A percentile compares a stretch with the other conserved stretches of the same genome.
Evolutionary conservation across 2,113 vertebrate species (phyloP).

Genomic region (Brevimyrus niger): DNA sequence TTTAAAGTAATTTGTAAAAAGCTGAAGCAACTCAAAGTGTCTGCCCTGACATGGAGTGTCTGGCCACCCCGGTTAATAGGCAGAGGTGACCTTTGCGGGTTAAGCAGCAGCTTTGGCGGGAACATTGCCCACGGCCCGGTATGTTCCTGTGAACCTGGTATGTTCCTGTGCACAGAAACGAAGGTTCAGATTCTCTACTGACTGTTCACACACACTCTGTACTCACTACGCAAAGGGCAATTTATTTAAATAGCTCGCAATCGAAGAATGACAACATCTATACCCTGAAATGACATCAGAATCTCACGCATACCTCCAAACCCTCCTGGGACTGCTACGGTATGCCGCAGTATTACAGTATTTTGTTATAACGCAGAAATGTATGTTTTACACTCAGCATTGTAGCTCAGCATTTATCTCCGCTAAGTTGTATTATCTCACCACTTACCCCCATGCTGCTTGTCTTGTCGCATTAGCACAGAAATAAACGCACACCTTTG

Average conservation of each 20-base stretch:
- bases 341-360: too few relatives aligned
- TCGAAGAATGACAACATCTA: neutral
- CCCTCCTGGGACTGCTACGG: neutral
- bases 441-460: neutral
- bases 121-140: neutral
- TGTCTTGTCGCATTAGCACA: neutral
- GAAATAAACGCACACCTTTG: neutral
- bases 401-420: neutral
- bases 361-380: neutral
- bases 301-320: neutral
- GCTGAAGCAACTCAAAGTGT: neutral
- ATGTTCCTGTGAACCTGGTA: neutral
- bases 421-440: neutral
- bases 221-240: neutral
- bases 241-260: neutral
- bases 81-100: neutral
- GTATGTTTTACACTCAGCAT: neutral
- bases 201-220: neutral
- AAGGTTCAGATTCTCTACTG: neutral
- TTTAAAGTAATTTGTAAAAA: neutral
- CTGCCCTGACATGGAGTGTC: neutral
- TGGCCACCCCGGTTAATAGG: neutral
- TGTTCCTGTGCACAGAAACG: neutral
- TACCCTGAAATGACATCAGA: neutral
- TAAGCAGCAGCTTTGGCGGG: neutral